These are phyloP conservation scores for Aleiodes sp. DNA, from an alignment of 1,140 invertebrate genomes.

Conservation along the genomic window DNA sequence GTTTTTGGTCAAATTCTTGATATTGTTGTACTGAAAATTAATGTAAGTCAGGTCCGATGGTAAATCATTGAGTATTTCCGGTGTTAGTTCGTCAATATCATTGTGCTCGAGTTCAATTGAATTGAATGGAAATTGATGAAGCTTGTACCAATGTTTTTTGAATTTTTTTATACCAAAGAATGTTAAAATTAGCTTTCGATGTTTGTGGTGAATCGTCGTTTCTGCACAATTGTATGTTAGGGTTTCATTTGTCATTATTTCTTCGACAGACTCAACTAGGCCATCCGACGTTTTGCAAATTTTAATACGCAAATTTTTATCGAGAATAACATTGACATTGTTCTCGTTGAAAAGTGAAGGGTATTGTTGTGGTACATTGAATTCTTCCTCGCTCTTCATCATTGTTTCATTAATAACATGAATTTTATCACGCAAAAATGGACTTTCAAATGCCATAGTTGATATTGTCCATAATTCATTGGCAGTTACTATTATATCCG, in stretches of 20 bases:
- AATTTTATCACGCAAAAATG: constrained; percentile 30
- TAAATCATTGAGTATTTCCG: constrained; percentile 45
- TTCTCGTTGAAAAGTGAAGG: neutral
- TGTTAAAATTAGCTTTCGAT: constrained; percentile 30
- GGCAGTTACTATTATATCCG: constrained; percentile 27
- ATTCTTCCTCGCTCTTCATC: neutral
- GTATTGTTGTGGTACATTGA: neutral
- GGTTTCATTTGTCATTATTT: constrained; percentile 21
- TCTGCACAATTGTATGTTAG: constrained; percentile 30
- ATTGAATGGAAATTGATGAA: constrained; percentile 28
- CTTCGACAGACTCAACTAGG: constrained; percentile 36
- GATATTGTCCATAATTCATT: constrained; percentile 46
- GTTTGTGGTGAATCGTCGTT: constrained; percentile 27
- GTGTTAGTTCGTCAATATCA: constrained; percentile 44
- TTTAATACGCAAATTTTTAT: constrained; percentile 34
- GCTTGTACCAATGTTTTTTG: constrained; percentile 45
- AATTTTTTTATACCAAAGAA: constrained; percentile 40
- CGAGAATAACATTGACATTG: neutral
- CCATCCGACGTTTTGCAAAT: constrained; percentile 38
- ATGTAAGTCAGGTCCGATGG: constrained; percentile 39
- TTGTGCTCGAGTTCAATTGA: constrained; percentile 43
- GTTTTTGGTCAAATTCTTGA: constrained; percentile 16
- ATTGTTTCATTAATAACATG: neutral
- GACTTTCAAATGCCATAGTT: constrained; percentile 42
- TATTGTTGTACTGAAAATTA: constrained; percentile 33